These are phyloP conservation scores for Agelas oroides DNA, from an alignment of 37 sponge, comb jelly and placozoan species.

Conservation along the genomic window DNA sequence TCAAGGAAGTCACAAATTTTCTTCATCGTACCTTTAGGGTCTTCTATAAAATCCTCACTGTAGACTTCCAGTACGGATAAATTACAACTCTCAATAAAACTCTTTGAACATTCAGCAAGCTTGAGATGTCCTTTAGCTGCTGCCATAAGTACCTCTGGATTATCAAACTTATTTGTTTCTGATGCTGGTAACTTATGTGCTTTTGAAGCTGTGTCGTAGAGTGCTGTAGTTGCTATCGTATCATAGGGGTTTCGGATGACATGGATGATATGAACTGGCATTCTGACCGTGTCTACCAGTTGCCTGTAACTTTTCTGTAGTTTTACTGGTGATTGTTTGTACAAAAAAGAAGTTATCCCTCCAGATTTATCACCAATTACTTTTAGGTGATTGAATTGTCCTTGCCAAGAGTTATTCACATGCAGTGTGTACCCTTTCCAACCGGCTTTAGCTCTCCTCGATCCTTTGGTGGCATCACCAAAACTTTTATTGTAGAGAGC, in stretches of 20 bases:
- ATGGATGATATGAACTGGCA: conserved; percentile 29
- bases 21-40: conserved; percentile 3
- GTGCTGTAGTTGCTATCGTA: conserved; percentile 41
- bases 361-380: conserved; percentile 40
- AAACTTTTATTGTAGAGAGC: conserved; percentile 7
- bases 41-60: conserved; percentile 31
- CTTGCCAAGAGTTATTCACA: conserved; percentile 19
- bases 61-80: conserved; percentile 9
- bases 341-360: conserved; percentile 3
- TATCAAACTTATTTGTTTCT: background rate
- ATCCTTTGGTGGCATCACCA: background rate
- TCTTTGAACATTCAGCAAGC: background rate
- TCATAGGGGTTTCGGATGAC: conserved; percentile 54
- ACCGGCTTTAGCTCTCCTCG: background rate
- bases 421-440: conserved; percentile 35
- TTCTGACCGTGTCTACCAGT: background rate
- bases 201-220: background rate
- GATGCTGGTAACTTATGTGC: background rate
- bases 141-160: background rate
- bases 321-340: too few species aligned
- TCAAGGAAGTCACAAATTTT: conserved; percentile 20
- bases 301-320: background rate
- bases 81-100: conserved; percentile 8
- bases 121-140: background rate
- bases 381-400: background rate